Conservation (phyloP, 1,140 invertebrate genomes). For the Ruditapes philippinarum region DNA sequence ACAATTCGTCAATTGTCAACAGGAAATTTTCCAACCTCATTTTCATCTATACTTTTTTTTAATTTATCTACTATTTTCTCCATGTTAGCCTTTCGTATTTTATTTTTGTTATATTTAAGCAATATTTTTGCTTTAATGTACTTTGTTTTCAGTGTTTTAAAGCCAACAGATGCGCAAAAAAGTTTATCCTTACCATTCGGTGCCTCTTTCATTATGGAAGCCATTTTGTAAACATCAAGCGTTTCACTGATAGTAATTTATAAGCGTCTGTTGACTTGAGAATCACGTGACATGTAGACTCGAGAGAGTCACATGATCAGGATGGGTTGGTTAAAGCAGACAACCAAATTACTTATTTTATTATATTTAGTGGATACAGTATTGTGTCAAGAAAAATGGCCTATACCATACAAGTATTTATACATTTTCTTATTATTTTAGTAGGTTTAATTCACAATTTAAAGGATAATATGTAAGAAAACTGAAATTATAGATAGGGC, state of each 20-base stretch:
- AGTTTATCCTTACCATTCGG: conserved; percentile 44
- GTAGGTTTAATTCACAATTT: background rate
- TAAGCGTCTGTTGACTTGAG: conserved; percentile 41
- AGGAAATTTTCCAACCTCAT: no score
- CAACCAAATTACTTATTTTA: background rate
- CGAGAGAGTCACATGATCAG: conserved; percentile 43
- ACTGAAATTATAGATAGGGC: background rate
- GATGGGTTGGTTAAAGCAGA: background rate
- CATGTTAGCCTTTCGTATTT: no score
- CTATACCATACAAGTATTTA: conserved; percentile 62
- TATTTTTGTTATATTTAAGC: no score
- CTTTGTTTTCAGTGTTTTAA: no score
- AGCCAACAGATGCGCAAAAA: no score
- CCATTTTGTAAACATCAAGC: conserved; percentile 48
- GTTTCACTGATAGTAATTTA: background rate
- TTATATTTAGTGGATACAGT: conserved; percentile 23
- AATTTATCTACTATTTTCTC: no score
- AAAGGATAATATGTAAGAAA: background rate
- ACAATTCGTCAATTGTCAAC: no score
- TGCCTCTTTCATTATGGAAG: conserved; percentile 38
- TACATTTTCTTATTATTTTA: background rate
- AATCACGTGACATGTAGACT: conserved; percentile 53
- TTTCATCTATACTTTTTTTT: no score
- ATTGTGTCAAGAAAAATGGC: conserved; percentile 36
- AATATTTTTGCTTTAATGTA: no score